Evolutionary conservation across 2,888 invertebrate genomes (phyloP).

Genomic region (Dyspetes luteomarginatus): DNA sequence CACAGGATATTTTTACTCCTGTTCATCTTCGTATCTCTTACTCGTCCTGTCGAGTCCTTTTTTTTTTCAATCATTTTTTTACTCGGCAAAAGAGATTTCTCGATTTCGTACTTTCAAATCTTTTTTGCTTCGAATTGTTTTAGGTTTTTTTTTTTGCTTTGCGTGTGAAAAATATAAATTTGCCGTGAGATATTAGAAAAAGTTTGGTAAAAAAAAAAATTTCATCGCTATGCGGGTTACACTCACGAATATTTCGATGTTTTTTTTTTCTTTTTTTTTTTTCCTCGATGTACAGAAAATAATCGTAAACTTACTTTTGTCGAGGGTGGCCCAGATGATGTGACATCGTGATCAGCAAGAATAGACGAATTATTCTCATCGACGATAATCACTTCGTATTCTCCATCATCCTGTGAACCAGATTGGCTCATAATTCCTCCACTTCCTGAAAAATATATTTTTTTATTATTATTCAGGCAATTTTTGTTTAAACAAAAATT

Average conservation of each 20-base stretch:
- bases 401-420: slow-evolving; percentile 89
- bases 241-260: too few relatives aligned
- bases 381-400: slow-evolving; percentile 95
- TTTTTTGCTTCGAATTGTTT: not conserved
- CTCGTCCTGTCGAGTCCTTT: slow-evolving; percentile 34
- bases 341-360: slow-evolving; percentile 91
- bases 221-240: too few relatives aligned
- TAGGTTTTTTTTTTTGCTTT: not conserved
- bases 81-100: not conserved
- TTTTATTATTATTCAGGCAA: not conserved
- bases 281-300: not conserved
- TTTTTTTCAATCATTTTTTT: slow-evolving; percentile 5
- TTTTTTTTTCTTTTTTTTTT: slow-evolving; percentile 4
- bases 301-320: slow-evolving; percentile 88
- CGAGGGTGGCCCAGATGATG: slow-evolving; percentile 90
- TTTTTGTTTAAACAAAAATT: not conserved
- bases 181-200: slow-evolving; percentile 32
- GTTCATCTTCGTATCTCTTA: slow-evolving; percentile 33
- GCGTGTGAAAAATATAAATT: too few relatives aligned
- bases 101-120: not conserved
- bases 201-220: slow-evolving; percentile 24
- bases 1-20: slow-evolving; percentile 45
- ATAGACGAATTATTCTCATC: slow-evolving; percentile 94
- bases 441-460: slow-evolving; percentile 75
- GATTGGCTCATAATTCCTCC: slow-evolving; percentile 82